These are phyloP conservation scores for Rhyzopertha dominica DNA, from an alignment of 1,140 invertebrate species.

Conservation along the genomic window DNA sequence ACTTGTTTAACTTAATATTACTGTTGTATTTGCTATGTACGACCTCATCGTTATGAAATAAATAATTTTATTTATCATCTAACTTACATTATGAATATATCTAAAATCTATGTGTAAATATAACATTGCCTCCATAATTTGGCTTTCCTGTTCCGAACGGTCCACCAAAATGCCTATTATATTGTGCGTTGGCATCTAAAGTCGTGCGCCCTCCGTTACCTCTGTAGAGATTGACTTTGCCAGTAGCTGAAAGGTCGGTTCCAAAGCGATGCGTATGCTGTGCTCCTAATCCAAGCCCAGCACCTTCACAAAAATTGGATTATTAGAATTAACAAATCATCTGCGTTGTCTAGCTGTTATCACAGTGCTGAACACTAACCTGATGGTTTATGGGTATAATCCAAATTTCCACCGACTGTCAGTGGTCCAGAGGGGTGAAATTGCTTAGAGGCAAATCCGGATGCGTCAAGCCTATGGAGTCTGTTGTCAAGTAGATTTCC, in stretches of 20 bases:
- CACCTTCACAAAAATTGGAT: constrained; percentile 7
- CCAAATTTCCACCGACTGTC: constrained; percentile 15
- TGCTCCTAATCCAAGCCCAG: constrained; percentile 15
- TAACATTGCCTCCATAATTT: constrained; percentile 20
- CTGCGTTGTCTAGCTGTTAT: no score
- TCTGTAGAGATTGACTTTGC: constrained; percentile 19
- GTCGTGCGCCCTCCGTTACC: constrained; percentile 11
- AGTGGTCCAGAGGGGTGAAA: constrained; percentile 18
- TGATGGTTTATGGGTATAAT: constrained; percentile 20
- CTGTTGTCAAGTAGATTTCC: constrained; percentile 20
- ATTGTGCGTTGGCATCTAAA: constrained; percentile 21
- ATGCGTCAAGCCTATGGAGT: constrained; percentile 11
- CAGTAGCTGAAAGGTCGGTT: constrained; percentile 20
- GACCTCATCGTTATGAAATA: no score
- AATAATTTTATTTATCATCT: no score
- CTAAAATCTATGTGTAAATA: constrained; percentile 21
- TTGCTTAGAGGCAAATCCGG: constrained; percentile 16
- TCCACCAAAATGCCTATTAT: constrained; percentile 25
- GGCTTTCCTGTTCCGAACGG: constrained; percentile 22
- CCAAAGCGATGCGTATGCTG: constrained; percentile 16
- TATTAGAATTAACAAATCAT: neutral
- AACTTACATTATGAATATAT: no score
- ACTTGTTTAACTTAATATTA: no score
- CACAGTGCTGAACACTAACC: no score
- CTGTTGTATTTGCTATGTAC: no score